Base-by-base conservation (phyloP, 2,797 vertebrate genomes). In the Rhabdomys pumilio region DNA sequence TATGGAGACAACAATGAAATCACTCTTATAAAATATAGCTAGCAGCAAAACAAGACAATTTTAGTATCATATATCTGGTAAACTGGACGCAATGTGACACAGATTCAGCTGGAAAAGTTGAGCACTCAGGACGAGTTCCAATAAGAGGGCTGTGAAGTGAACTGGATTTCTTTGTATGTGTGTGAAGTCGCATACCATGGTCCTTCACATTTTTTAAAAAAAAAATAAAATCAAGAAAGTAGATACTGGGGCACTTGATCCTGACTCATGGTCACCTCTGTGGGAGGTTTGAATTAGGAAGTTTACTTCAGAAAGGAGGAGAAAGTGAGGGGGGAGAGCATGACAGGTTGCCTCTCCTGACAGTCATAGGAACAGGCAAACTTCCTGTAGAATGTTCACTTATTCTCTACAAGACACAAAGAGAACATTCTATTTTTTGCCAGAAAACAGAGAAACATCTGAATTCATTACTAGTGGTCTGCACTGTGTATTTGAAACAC, bases 1-100 rank as follows among this genome's bases (percentile, higher is more conserved):
- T 50, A 50, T 93, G 65, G 90, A 55, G 87, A 94, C 93, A 93
- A 79, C 83, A 88, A 82, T 96, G 63, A 91, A 88, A 94, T 96
- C 72, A 77, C 83, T 90, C 67, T 83, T 79, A 41, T 15, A 72
- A 94, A 95, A 86, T 92, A 41, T 57, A 84, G 47, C 38, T 31
- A n/a, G 61, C 55, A 89, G 90, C 41, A 89, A 82, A 83, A 38
- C 57, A 8, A 53, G 55, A 80, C 50, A 12, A 84, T 86, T 94
- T 76, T 73, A 94, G 76, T 81, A n/a, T 53, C 76, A 22, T 86
- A 41, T 6, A 59, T 95, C 57, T 77, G 75, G 63, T 88, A 75
- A 82, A 79, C 29, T 75, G 61, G 31, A 53, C 59, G 47, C 19
- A 72, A 41, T 0, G 1, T 29, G 89, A 83, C 65, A 22, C 29